phyloP scores from a whole-genome alignment of 2,888 invertebrate species.

The Eristalinus aeneus region DNA sequence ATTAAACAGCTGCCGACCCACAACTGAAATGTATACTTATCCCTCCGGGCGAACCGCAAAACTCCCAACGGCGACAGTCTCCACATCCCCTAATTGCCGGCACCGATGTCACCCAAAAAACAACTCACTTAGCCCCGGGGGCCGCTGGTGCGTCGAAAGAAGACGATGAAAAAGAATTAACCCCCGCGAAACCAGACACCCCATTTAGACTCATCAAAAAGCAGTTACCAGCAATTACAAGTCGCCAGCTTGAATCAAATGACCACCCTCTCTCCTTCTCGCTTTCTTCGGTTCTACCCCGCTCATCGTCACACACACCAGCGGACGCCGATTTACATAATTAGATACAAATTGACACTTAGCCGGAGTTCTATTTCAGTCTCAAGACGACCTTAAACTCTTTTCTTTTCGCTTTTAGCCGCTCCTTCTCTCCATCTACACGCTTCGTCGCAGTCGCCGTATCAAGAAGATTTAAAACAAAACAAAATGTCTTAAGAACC shows the following conservation, averaged over 20 bases:
- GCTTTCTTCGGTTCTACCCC: neutral
- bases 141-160: neutral
- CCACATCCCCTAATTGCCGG: neutral
- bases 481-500: slow-evolving; percentile 25
- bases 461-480: slow-evolving; percentile 27
- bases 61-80: neutral
- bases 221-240: slow-evolving; percentile 39
- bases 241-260: neutral
- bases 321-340: slow-evolving; percentile 33
- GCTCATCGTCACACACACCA: neutral
- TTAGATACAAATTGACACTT: slow-evolving; percentile 31
- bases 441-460: neutral
- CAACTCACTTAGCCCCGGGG: neutral
- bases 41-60: neutral
- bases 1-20: neutral
- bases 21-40: neutral
- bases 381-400: slow-evolving; percentile 48
- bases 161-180: neutral
- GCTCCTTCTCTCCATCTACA: neutral
- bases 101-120: neutral
- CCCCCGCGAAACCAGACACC: neutral
- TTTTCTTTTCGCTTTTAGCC: neutral
- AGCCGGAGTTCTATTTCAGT: slow-evolving; percentile 28
- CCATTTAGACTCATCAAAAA: slow-evolving; percentile 34
- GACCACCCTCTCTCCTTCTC: too few species aligned